phyloP scores from a whole-genome alignment of 2,888 invertebrate species.

The Erebia epiphron region DNA sequence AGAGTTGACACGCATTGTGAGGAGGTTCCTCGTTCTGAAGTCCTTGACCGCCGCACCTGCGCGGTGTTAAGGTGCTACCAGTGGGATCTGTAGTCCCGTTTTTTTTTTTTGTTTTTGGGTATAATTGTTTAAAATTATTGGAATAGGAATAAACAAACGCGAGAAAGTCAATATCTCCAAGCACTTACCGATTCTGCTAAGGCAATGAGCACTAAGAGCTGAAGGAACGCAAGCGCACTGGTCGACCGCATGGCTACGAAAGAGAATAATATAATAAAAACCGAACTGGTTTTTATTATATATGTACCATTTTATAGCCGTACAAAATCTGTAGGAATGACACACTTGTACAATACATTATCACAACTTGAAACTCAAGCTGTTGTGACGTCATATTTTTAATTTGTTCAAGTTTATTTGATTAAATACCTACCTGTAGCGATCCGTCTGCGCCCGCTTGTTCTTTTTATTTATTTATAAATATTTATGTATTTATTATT shows the following conservation, averaged over 20 bases:
- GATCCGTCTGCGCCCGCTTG: not conserved
- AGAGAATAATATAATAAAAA: not conserved
- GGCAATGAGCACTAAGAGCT: not conserved
- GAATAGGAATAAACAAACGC: not conserved
- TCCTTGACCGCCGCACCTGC: no score
- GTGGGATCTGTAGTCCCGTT: no score
- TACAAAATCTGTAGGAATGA: constrained; percentile 6
- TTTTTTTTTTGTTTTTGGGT: no score
- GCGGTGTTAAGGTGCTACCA: no score
- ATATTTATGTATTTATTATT: no score
- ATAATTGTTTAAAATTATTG: not conserved
- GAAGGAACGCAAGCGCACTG: constrained; percentile 4
- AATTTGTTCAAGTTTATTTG: not conserved
- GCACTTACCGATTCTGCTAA: not conserved
- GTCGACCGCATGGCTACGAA: constrained; percentile 21
- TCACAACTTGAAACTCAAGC: constrained; percentile 7
- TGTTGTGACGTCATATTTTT: constrained; percentile 5
- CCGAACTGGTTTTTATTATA: no score
- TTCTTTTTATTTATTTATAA: no score
- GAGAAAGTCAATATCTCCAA: not conserved
- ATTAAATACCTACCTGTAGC: not conserved
- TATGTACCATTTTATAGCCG: constrained; percentile 14
- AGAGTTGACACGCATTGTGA: no score
- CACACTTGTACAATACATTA: not conserved
- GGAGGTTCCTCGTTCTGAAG: no score